Conservation (phyloP, 2,113 vertebrate genomes). For the Tyto alba region DNA sequence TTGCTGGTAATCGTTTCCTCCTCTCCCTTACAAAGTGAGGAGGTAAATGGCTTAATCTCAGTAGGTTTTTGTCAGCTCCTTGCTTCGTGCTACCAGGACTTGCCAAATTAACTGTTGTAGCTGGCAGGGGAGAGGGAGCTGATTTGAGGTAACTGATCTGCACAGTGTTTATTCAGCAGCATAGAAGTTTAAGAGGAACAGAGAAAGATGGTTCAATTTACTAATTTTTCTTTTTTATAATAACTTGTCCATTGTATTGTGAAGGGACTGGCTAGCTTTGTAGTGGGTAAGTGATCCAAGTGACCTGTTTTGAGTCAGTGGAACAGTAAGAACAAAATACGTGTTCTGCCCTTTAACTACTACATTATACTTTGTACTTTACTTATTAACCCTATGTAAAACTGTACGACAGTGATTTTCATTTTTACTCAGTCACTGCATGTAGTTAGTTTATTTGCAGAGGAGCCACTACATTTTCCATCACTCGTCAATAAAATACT, state of each 20-base stretch:
- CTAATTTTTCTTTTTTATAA: neutral
- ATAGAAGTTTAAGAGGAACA: neutral
- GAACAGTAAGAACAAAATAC: neutral
- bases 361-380: neutral
- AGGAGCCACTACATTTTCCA: neutral
- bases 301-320: neutral
- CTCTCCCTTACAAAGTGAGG: neutral
- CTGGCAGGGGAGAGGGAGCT: neutral
- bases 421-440: neutral
- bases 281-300: neutral
- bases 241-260: neutral
- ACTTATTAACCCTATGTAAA: neutral
- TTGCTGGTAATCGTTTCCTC: neutral
- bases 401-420: neutral
- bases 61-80: neutral
- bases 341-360: neutral
- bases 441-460: neutral
- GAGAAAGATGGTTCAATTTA: neutral
- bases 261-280: neutral
- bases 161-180: neutral
- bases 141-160: neutral
- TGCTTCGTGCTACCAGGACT: neutral
- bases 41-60: neutral
- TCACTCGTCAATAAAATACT: neutral
- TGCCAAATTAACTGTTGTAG: neutral